Evolutionary conservation across 1,140 invertebrate genomes (phyloP).

Genomic region (Temnothorax nylanderi): DNA sequence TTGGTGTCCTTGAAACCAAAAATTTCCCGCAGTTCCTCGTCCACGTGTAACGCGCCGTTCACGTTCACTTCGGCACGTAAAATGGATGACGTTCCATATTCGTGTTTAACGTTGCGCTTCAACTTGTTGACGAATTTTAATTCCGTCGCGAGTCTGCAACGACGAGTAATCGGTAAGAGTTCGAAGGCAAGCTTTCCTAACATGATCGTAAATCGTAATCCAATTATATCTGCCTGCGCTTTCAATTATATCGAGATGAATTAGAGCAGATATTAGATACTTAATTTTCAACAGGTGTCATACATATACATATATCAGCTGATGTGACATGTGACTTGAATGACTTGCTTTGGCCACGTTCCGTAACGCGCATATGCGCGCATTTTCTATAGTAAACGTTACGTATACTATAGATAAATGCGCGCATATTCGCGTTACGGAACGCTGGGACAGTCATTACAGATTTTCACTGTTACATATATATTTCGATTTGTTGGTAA

Average conservation of each 20-base stretch:
- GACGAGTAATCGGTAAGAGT: neutral
- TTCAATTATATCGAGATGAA: neutral
- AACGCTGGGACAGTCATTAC: no score
- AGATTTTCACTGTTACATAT: no score
- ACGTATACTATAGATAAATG: no score
- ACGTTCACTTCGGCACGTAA: neutral
- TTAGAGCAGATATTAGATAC: neutral
- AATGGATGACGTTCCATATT: neutral
- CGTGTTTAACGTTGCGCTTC: neutral
- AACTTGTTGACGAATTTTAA: neutral
- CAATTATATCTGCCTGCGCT: no score
- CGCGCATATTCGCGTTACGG: no score
- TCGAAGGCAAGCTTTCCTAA: neutral
- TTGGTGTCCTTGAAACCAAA: constrained; percentile 81
- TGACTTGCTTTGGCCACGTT: no score
- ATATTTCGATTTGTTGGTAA: neutral
- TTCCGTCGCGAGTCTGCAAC: neutral
- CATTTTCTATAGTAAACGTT: no score
- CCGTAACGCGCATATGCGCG: no score
- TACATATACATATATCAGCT: neutral
- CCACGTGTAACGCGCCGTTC: constrained; percentile 40
- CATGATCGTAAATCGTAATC: neutral
- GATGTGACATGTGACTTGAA: neutral
- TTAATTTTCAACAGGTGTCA: constrained; percentile 27
- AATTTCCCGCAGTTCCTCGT: constrained; percentile 80